These are phyloP conservation scores for Cheirogaleus major DNA, from an alignment of 2,797 vertebrate species.

Conservation along the genomic window DNA sequence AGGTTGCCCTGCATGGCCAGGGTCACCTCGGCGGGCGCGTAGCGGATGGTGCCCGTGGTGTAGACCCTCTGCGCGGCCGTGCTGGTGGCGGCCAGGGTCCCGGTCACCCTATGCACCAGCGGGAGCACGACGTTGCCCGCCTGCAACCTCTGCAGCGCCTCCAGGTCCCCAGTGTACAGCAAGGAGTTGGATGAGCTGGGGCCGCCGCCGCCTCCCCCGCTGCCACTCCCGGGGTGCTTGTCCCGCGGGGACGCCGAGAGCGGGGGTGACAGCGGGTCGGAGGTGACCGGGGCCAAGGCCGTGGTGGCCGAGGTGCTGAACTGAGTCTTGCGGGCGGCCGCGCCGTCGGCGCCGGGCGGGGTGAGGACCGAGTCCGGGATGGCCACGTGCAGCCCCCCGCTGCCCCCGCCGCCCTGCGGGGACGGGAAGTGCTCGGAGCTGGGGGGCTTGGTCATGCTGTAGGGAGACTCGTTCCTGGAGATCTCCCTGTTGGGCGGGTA, in stretches of 20 bases:
- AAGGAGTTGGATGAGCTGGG: conserved; percentile 92
- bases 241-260: conserved; percentile 99
- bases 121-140: conserved; percentile 97
- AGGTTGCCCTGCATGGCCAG: conserved; percentile 98
- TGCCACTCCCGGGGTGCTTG: conserved; percentile 91
- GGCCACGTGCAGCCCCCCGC: conserved; percentile 91
- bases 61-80: conserved; percentile 96
- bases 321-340: conserved; percentile 92
- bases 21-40: conserved; percentile 98
- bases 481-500: conserved; percentile 99
- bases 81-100: conserved; percentile 94
- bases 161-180: conserved; percentile 96
- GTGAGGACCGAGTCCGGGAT: conserved; percentile 99
- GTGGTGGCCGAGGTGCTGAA: conserved; percentile 90
- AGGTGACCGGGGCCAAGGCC: conserved; percentile 91
- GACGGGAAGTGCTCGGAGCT: conserved; percentile 94
- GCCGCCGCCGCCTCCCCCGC: conserved; percentile 85
- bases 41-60: conserved; percentile 99
- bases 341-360: conserved; percentile 92
- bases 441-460: conserved; percentile 96
- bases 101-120: conserved; percentile 96
- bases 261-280: conserved; percentile 96
- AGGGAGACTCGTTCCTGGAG: conserved; percentile 97
- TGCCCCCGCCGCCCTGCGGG: conserved; percentile 87
- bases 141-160: conserved; percentile 97